These are phyloP conservation scores for Smutsia temminckii DNA, from an alignment of 2,797 vertebrate species.

Conservation along the genomic window DNA sequence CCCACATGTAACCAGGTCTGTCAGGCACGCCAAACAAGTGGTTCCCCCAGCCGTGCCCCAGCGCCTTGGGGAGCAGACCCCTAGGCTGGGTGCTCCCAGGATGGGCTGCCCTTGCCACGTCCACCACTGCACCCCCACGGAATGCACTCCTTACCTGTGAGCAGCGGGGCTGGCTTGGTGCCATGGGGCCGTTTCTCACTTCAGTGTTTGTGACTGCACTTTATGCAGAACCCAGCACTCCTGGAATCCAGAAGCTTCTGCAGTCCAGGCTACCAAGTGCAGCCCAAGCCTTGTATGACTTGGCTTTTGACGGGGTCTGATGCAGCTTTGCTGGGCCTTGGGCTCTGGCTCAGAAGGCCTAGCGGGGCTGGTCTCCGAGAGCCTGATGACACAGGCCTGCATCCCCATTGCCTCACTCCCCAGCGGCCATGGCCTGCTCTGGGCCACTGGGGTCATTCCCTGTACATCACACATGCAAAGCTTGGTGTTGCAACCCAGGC, in stretches of 20 bases:
- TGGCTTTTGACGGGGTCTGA: not conserved
- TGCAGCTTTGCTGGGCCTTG: not conserved
- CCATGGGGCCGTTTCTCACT: no score
- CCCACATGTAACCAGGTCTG: no score
- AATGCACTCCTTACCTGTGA: not conserved
- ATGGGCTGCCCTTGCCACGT: not conserved
- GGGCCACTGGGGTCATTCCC: no score
- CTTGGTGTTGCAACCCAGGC: not conserved
- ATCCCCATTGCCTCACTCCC: no score
- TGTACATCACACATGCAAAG: not conserved
- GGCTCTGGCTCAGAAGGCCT: not conserved
- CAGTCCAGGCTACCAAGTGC: not conserved
- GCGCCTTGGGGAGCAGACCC: not conserved
- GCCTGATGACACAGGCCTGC: not conserved
- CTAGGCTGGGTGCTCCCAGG: no score
- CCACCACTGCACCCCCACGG: not conserved
- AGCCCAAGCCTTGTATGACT: not conserved
- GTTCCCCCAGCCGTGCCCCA: not conserved
- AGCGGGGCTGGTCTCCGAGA: not conserved
- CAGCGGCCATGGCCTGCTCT: not conserved
- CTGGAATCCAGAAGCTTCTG: not conserved
- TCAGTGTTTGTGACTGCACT: not conserved
- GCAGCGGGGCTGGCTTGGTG: not conserved
- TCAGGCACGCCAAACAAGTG: rapidly evolving
- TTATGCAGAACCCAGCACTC: not conserved